A percentile compares a stretch with the other conserved stretches of the same genome.
Conservation (phyloP, 1,140 invertebrate genomes). For the Sarcophaga peregrina region DNA sequence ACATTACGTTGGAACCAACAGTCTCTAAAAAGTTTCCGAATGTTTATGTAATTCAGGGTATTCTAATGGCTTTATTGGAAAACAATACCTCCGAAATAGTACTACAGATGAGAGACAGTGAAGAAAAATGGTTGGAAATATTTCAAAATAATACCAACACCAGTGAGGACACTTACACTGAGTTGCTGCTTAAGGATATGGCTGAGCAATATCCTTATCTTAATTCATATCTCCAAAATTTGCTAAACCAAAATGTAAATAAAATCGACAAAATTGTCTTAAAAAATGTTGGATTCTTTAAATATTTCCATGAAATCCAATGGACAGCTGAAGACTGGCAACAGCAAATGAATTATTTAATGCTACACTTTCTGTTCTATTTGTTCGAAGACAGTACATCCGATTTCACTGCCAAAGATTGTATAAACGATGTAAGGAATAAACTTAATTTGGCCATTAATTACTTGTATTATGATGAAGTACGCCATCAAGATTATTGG, state of each 20-base stretch:
- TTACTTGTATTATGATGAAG: neutral
- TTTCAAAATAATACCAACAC: neutral
- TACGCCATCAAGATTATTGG: neutral
- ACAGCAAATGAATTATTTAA: neutral
- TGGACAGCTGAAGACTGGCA: neutral
- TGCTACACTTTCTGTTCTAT: neutral
- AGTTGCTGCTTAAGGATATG: neutral
- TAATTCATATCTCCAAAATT: neutral
- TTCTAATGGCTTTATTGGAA: neutral
- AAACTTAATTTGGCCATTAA: neutral
- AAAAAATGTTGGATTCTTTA: neutral
- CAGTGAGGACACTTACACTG: neutral
- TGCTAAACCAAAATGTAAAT: neutral
- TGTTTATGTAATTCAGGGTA: neutral
- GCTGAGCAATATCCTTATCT: neutral
- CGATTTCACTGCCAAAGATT: neutral
- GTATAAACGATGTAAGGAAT: neutral
- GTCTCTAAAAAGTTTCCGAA: neutral
- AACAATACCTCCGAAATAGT: neutral
- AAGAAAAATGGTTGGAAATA: neutral
- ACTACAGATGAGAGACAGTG: neutral
- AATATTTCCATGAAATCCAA: neutral
- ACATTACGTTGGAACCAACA: neutral
- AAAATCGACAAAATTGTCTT: neutral
- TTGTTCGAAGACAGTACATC: neutral